phyloP scores from a whole-genome alignment of 35 echinoderm and acorn worm genomes.

The Chiridota heheva region DNA sequence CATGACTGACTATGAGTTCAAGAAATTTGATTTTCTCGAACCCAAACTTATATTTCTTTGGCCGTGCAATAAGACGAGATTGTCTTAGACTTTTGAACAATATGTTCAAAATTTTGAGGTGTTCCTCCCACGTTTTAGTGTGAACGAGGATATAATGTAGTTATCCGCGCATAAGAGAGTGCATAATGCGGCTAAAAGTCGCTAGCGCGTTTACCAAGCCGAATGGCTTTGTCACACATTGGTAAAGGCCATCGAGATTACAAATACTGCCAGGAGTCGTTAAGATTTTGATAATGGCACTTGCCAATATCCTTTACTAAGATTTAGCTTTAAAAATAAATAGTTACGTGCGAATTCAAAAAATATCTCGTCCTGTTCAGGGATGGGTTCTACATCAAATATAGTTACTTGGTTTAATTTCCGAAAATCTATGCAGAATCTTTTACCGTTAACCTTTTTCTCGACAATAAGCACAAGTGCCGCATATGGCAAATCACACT shows the following conservation, averaged over 20 bases:
- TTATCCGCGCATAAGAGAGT: conserved; percentile 10
- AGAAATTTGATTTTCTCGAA: conserved; percentile 7
- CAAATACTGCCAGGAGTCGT: conserved; percentile 27
- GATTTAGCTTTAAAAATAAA: conserved; percentile 42
- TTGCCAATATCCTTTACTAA: conserved; percentile 63
- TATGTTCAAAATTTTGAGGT: conserved; percentile 5
- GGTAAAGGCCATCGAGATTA: conserved; percentile 37
- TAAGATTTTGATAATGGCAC: conserved; percentile 10
- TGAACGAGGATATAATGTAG: conserved; percentile 45
- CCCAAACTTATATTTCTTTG: conserved; percentile 49
- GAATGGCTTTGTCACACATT: conserved; percentile 44
- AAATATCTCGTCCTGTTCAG: conserved; percentile 42
- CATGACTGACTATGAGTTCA: conserved; percentile 40
- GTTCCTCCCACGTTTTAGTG: conserved; percentile 34
- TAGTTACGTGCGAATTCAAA: background rate
- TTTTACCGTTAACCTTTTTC: conserved; percentile 48
- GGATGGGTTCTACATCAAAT: conserved; percentile 48
- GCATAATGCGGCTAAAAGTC: conserved; percentile 29
- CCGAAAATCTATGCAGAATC: conserved; percentile 52
- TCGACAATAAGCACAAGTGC: conserved; percentile 43
- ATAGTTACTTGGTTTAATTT: conserved; percentile 42
- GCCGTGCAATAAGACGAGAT: conserved; percentile 28
- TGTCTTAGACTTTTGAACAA: conserved; percentile 10
- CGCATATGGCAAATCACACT: conserved; percentile 29
- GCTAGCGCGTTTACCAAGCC: conserved; percentile 43